Percentiles rank a stretch among this genome's conserved stretches.
phyloP scores from a whole-genome alignment of 2,888 invertebrate species.

The Sinelater perroti region DNA sequence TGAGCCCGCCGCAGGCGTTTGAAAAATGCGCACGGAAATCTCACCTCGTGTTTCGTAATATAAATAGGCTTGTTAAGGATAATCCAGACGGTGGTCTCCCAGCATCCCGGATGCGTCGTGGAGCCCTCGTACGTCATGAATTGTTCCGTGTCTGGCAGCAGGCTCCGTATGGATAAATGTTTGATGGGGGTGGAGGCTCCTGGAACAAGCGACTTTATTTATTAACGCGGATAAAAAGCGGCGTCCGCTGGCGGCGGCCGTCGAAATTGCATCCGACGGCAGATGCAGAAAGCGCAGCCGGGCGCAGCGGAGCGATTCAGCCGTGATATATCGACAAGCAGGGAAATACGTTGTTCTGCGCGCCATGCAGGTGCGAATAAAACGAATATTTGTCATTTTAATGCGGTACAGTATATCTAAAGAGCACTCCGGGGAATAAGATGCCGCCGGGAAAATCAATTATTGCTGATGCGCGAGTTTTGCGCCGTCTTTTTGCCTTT shows the following conservation, averaged over 20 bases:
- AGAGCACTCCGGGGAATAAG: conserved; percentile 30
- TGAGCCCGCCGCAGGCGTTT: too few species aligned
- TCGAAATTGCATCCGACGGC: conserved; percentile 28
- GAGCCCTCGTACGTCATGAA: conserved; percentile 99
- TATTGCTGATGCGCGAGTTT: conserved; percentile 17
- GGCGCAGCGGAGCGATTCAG: conserved; percentile 36
- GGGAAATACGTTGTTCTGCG: conserved; percentile 35
- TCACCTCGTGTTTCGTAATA: conserved; percentile 94
- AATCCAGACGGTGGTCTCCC: conserved; percentile 99
- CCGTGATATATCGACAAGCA: conserved; percentile 37
- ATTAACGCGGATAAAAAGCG: conserved; percentile 22
- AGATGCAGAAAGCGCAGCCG: conserved; percentile 34
- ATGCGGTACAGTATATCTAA: conserved; percentile 27
- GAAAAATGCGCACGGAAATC: conserved; percentile 43
- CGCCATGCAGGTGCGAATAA: conserved; percentile 34
- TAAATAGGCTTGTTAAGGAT: conserved; percentile 98
- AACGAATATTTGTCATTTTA: conserved; percentile 39
- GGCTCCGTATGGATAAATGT: conserved; percentile 83
- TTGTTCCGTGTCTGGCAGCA: conserved; percentile 90
- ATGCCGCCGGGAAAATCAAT: conserved; percentile 27
- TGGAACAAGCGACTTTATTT: conserved; percentile 58
- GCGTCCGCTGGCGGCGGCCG: conserved; percentile 12
- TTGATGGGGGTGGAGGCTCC: conserved; percentile 85
- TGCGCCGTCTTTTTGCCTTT: not conserved
- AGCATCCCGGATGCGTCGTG: conserved; percentile 96